Conservation (phyloP, 2,113 vertebrate genomes). For the Ophiodon elongatus region DNA sequence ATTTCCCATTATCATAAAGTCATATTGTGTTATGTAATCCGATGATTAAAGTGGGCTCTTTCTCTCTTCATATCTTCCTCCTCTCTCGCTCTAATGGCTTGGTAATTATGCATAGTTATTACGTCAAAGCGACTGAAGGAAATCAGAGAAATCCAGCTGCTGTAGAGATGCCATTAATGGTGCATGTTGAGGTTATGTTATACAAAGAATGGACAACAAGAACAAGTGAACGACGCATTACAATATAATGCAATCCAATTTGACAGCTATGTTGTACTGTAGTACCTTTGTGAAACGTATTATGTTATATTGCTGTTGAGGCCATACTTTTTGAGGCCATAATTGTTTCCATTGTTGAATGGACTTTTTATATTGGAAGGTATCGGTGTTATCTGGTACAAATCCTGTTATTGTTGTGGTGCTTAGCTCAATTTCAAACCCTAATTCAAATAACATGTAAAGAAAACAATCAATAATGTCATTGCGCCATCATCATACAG, state of each 20-base stretch:
- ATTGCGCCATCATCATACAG: not conserved
- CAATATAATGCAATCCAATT: not conserved
- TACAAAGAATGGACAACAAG: not conserved
- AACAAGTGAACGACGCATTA: not conserved
- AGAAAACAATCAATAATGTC: not conserved
- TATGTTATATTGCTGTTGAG: not conserved
- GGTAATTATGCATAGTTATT: conserved; percentile 57
- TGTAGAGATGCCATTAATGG: not conserved
- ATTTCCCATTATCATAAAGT: conserved; percentile 57
- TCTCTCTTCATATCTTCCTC: conserved; percentile 34
- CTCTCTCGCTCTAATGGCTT: conserved; percentile 38
- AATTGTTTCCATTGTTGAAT: not conserved
- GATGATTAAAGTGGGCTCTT: conserved; percentile 56
- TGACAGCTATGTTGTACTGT: not conserved
- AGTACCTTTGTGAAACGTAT: conserved; percentile 18
- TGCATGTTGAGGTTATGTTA: not conserved
- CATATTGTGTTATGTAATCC: conserved; percentile 60
- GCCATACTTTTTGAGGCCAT: not conserved
- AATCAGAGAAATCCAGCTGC: conserved; percentile 28
- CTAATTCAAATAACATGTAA: not conserved
- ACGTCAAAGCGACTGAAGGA: conserved; percentile 36
- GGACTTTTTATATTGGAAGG: not conserved
- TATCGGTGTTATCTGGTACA: not conserved
- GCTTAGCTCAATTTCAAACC: not conserved
- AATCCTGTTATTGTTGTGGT: not conserved